Evolutionary conservation across 2,797 vertebrate genomes (phyloP).

Genomic region (Pelochelys cantorii): DNA sequence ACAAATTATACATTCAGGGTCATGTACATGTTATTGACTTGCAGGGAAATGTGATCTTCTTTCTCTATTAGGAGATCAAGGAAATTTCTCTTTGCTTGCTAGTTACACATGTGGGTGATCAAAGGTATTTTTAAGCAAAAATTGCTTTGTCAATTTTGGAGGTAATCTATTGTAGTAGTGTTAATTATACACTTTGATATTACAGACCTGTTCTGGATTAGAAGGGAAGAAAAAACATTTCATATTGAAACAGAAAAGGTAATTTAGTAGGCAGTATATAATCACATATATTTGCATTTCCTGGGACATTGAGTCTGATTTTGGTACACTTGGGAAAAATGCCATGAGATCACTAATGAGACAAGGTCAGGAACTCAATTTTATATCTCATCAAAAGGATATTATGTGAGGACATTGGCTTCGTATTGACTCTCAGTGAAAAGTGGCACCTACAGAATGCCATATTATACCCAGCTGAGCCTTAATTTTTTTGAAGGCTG

Average conservation of each 20-base stretch:
- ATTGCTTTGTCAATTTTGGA: neutral
- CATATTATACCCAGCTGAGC: neutral
- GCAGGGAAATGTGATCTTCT: neutral
- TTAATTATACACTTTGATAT: neutral
- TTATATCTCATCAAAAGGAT: neutral
- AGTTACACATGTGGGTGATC: neutral
- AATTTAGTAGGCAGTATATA: neutral
- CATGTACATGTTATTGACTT: neutral
- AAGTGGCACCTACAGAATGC: neutral
- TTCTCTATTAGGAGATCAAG: neutral
- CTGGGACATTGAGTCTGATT: neutral
- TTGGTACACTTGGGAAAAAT: neutral
- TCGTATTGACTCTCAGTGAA: neutral
- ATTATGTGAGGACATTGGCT: neutral
- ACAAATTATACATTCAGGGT: neutral
- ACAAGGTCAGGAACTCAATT: neutral
- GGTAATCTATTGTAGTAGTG: neutral
- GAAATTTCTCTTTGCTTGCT: neutral
- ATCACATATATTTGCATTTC: neutral
- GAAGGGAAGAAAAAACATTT: neutral
- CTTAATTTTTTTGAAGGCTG: neutral
- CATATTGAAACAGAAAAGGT: neutral
- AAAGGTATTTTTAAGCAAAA: neutral
- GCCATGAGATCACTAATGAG: neutral
- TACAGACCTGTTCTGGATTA: neutral